phyloP scores from a whole-genome alignment of 2,888 invertebrate genomes.

The Drosophila peninsularis region DNA sequence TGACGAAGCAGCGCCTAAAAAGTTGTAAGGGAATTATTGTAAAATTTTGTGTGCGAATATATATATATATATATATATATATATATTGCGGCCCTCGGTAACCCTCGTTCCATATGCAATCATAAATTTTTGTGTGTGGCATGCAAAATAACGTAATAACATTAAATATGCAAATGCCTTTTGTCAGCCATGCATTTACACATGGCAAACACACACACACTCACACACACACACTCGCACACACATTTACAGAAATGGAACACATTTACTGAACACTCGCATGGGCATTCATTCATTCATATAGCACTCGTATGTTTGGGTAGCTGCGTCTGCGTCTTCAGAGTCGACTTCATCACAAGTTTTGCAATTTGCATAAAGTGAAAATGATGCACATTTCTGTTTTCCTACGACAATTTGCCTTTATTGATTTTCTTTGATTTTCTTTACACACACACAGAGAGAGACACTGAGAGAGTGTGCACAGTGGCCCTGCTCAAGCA shows the following conservation, averaged over 20 bases:
- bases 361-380: slow-evolving; percentile 78
- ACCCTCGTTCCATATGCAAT: slow-evolving; percentile 58
- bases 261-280: slow-evolving; percentile 20
- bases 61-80: slow-evolving; percentile 59
- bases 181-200: slow-evolving; percentile 77
- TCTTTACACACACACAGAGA: slow-evolving; percentile 21
- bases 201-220: slow-evolving; percentile 50
- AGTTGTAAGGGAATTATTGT: slow-evolving; percentile 73
- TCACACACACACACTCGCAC: slow-evolving; percentile 1
- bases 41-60: slow-evolving; percentile 62
- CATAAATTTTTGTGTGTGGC: slow-evolving; percentile 77
- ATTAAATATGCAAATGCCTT: slow-evolving; percentile 80
- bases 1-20: slow-evolving; percentile 43
- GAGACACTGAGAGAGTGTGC: slow-evolving; percentile 7
- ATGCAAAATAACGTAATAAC: slow-evolving; percentile 80
- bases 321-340: slow-evolving; percentile 4
- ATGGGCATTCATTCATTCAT: slow-evolving; percentile 36
- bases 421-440: slow-evolving; percentile 80
- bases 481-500: slow-evolving; percentile 47
- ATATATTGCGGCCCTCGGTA: neutral
- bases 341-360: slow-evolving; percentile 71
- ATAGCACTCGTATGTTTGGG: slow-evolving; percentile 25
- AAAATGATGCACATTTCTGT: slow-evolving; percentile 80
- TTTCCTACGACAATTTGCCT: slow-evolving; percentile 73
- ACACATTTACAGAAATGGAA: slow-evolving; percentile 6